phyloP scores from a whole-genome alignment of 2,113 vertebrate genomes.

The Pavo muticus region DNA sequence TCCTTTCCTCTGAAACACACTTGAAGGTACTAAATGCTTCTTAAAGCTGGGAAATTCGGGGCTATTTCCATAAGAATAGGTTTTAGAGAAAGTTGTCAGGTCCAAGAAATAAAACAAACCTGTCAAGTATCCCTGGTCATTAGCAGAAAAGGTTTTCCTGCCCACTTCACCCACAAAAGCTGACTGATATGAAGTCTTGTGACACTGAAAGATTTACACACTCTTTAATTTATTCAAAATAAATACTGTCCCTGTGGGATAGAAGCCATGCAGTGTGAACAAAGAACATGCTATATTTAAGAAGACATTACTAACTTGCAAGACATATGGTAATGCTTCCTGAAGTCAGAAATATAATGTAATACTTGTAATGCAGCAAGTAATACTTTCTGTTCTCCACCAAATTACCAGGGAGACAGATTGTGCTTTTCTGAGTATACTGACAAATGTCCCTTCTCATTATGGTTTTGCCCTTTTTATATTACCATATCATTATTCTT shows the following conservation, averaged over 20 bases:
- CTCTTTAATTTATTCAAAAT: constrained; percentile 25
- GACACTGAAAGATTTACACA: constrained; percentile 15
- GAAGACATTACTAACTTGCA: constrained; percentile 66
- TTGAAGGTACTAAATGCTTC: constrained; percentile 6
- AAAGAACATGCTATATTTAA: constrained; percentile 66
- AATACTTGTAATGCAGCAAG: constrained; percentile 63
- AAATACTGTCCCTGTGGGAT: not conserved
- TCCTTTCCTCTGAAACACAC: not conserved
- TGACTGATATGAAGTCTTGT: constrained; percentile 9
- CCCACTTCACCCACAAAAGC: constrained; percentile 43
- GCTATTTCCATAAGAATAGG: not conserved
- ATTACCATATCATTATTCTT: constrained; percentile 59
- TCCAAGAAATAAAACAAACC: constrained; percentile 47
- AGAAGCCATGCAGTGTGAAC: not conserved
- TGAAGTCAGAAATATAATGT: constrained; percentile 71
- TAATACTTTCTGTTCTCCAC: constrained; percentile 70
- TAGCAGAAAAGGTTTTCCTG: constrained; percentile 33
- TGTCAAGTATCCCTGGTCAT: constrained; percentile 1
- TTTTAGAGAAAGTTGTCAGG: constrained; percentile 30
- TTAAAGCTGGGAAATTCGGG: not conserved
- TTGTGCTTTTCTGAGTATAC: constrained; percentile 65
- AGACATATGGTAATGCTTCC: constrained; percentile 73
- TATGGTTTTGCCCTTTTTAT: constrained; percentile 63
- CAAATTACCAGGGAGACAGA: constrained; percentile 71
- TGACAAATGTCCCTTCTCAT: constrained; percentile 70